These are phyloP conservation scores for Oncopodura yosiiana DNA, from an alignment of 1,140 invertebrate species.

Conservation along the genomic window DNA sequence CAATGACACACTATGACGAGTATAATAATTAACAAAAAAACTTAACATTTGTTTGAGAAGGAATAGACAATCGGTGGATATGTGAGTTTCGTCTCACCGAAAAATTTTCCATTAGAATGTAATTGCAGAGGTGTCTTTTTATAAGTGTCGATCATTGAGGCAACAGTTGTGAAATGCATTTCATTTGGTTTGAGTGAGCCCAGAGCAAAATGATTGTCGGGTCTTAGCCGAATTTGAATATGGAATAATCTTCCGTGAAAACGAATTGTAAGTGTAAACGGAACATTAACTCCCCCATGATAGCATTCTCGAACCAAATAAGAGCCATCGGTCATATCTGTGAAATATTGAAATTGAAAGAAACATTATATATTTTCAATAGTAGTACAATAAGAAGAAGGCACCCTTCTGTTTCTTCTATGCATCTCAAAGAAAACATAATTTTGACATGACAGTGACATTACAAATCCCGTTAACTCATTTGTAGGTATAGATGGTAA, in stretches of 20 bases:
- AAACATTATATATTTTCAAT: too few species aligned
- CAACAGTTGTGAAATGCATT: conserved; percentile 28
- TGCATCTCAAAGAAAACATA: too few species aligned
- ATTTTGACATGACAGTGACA: too few species aligned
- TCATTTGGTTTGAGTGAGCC: conserved; percentile 34
- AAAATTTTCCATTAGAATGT: conserved; percentile 34
- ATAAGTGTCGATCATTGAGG: conserved; percentile 33
- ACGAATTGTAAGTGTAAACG: conserved; percentile 34
- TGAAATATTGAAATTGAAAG: too few species aligned
- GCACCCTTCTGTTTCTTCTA: too few species aligned
- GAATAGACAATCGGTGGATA: conserved; percentile 35
- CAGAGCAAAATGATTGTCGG: conserved; percentile 32
- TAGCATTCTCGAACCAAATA: conserved; percentile 33
- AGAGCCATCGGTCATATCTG: conserved; percentile 31
- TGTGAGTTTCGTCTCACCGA: conserved; percentile 34
- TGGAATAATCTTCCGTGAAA: conserved; percentile 31
- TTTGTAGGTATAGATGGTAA: too few species aligned
- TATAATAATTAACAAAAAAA: neutral
- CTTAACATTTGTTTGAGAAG: conserved; percentile 16
- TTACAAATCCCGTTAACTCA: too few species aligned
- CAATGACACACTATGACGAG: too few species aligned
- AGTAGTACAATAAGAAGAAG: too few species aligned
- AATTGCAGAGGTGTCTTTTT: conserved; percentile 33
- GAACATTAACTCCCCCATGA: conserved; percentile 31
- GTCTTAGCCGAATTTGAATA: conserved; percentile 32